phyloP scores from a whole-genome alignment of 2,113 vertebrate species.

The Cettia cetti region DNA sequence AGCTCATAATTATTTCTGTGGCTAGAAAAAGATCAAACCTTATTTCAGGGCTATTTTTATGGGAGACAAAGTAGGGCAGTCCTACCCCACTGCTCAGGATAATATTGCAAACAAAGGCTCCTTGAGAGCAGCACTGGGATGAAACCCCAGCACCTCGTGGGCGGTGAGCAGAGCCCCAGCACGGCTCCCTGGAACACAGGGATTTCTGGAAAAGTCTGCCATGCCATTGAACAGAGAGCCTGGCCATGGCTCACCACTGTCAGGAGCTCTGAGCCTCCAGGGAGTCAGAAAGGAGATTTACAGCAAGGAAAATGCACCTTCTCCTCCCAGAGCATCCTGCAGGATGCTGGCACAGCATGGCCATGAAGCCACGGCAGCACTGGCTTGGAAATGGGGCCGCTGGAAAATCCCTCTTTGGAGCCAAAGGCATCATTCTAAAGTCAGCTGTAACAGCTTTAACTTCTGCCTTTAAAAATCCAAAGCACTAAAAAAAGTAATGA shows the following conservation, averaged over 20 bases:
- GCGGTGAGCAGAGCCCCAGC: neutral
- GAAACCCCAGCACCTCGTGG: neutral
- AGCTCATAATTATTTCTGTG: slow-evolving; percentile 12
- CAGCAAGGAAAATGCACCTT: neutral
- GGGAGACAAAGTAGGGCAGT: slow-evolving; percentile 30
- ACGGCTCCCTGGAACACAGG: accelerated
- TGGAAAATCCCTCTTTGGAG: neutral
- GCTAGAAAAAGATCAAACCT: slow-evolving; percentile 31
- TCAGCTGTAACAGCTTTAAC: neutral
- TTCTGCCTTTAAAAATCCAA: neutral
- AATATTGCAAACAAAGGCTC: neutral
- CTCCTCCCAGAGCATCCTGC: neutral
- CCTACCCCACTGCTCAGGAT: neutral
- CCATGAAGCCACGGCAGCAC: accelerated
- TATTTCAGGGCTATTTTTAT: slow-evolving; percentile 19
- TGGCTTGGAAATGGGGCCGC: neutral
- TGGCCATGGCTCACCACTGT: accelerated
- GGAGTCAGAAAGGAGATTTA: neutral
- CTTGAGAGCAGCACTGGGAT: neutral
- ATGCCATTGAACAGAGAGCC: neutral
- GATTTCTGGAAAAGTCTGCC: neutral
- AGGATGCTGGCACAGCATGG: neutral
- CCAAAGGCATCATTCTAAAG: neutral
- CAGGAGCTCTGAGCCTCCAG: neutral
- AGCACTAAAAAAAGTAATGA: neutral